Percentiles rank a stretch among this genome's conserved stretches.
phyloP scores from a whole-genome alignment of 1,140 invertebrate species.

The Achatina immaculata region DNA sequence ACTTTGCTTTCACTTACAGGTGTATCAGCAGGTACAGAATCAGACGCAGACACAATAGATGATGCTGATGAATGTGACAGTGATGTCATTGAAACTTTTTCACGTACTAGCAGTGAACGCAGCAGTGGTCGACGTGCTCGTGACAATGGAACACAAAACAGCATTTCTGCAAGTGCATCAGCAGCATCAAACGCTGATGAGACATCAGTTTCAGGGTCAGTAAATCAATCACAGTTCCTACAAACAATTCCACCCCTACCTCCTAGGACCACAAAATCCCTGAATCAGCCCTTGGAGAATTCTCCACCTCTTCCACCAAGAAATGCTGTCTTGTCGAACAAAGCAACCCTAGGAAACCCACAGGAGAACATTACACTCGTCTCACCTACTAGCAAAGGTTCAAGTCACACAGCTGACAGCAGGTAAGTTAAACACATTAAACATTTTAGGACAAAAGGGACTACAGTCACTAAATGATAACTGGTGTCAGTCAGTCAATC shows the following conservation, averaged over 20 bases:
- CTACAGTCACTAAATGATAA: too few relatives aligned
- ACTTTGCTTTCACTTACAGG: background rate
- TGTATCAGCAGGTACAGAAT: constrained; percentile 39
- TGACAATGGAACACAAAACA: constrained; percentile 3
- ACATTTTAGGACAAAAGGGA: too few relatives aligned
- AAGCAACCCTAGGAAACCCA: constrained; percentile 24
- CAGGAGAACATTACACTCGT: constrained; percentile 12
- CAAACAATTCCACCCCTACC: constrained; percentile 16
- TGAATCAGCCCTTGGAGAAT: constrained; percentile 18
- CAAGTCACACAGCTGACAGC: background rate
- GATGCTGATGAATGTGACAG: constrained; percentile 33
- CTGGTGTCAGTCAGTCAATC: too few relatives aligned
- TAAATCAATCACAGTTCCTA: background rate
- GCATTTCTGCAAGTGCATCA: background rate
- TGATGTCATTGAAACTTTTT: constrained; percentile 23
- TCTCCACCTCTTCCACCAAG: constrained; percentile 35
- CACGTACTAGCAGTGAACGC: constrained; percentile 43
- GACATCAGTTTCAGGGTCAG: background rate
- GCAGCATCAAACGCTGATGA: background rate
- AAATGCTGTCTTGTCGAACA: constrained; percentile 18
- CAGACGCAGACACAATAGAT: constrained; percentile 40
- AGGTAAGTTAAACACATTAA: constrained; percentile 24
- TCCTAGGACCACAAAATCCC: constrained; percentile 11
- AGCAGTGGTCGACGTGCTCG: constrained; percentile 34
- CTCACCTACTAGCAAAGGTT: constrained; percentile 17